Base-by-base conservation (phyloP, 2,113 vertebrate species). In the Naja naja region DNA sequence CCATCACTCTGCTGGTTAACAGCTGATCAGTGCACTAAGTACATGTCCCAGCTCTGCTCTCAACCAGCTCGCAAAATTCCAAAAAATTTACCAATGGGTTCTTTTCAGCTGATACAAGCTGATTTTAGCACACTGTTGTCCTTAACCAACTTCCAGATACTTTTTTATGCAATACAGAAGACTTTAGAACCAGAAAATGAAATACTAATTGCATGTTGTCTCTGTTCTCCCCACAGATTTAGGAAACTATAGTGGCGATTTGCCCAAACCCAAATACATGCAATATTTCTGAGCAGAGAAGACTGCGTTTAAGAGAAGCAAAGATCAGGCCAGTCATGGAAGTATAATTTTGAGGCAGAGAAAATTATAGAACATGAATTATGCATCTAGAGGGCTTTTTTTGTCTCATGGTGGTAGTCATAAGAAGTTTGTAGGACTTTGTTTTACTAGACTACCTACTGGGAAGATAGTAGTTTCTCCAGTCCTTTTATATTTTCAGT, bases 361-460 rank as follows among this genome's bases (percentile, higher is more conserved):
- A 45, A 92, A 92, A 16, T 25, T 12, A 0, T 49, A 89, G 60
- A 49, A 93, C 0, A 23, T 27, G 23, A 89, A 60, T 92, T 89
- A 91, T 69, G 60, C 27, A 85, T 55, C 34, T 87, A 81, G 89
- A 34, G 64, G 64, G 64, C 23, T 6, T 34, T 39, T 81, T 39
- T 39, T 20, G 69, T 39, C n/a, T 39, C 14, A 20, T 39, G 69
- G 69, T 2, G 6, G 18, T 8, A 34, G 74, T 93, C 23, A 89
- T 34, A 85, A 6, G 85, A n/a, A 16, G 34, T 89, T 87, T 92
- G 8, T 12, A 9, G 69, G 0, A 1, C 22, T 64, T 34, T 6
- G n/a, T 88, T 93, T 93, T 94, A 94, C 91, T 92, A 91, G 34
- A 89, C 53, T 85, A 55, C 64, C 87, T 47, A 91, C 56, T 90